Evolutionary conservation across 2,113 vertebrate genomes (phyloP).

Genomic region (Lipophrys pholis): DNA sequence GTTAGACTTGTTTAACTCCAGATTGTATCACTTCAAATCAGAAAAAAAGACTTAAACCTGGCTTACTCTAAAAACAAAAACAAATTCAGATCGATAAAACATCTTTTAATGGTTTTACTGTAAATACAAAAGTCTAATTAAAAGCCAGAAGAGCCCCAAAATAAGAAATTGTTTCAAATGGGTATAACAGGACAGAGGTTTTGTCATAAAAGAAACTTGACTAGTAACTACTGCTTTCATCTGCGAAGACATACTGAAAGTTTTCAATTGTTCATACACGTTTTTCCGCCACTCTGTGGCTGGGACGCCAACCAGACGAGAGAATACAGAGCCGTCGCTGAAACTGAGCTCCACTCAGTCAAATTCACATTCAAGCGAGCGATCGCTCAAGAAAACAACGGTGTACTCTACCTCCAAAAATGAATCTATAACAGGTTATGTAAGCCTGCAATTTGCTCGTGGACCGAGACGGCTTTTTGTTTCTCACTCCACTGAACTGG

Average conservation of each 20-base stretch:
- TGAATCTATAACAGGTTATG: conserved; percentile 62
- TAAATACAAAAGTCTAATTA: too few species aligned
- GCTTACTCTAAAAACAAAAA: too few species aligned
- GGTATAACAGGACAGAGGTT: too few species aligned
- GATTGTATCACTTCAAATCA: too few species aligned
- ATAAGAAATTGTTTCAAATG: too few species aligned
- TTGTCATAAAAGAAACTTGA: too few species aligned
- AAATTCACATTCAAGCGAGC: conserved; percentile 30
- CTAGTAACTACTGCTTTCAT: neutral
- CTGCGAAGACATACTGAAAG: neutral
- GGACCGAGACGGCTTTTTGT: conserved; percentile 66
- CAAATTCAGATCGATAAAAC: too few species aligned
- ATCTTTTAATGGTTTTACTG: too few species aligned
- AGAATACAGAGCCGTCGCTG: conserved; percentile 4
- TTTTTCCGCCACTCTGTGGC: conserved; percentile 35
- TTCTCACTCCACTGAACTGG: conserved; percentile 73
- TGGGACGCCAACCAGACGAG: neutral
- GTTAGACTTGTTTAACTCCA: too few species aligned
- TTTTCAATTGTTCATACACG: neutral
- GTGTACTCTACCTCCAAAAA: conserved; percentile 32
- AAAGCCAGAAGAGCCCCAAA: too few species aligned
- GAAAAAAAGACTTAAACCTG: too few species aligned
- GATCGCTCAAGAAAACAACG: conserved; percentile 19
- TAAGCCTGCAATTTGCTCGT: conserved; percentile 65
- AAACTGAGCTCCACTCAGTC: conserved; percentile 6